Evolutionary conservation across 2,113 vertebrate genomes (phyloP), one percentile per base, ranked within the genome.

Genomic region (Pachycephala philippinensis): DNA sequence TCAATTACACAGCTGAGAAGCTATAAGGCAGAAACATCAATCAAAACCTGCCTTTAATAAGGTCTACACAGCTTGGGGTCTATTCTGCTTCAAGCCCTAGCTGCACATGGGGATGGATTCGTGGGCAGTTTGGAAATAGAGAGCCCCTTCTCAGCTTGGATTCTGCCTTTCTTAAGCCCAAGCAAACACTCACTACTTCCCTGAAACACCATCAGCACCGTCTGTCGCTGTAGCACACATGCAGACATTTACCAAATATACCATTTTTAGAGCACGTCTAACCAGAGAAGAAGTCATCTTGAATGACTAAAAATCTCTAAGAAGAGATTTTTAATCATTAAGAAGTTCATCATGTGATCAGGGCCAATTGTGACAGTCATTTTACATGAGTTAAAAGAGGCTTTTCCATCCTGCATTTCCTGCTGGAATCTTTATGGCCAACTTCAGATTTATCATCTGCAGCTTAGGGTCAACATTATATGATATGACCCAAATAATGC

Each of bases 341-440:
- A 90, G 96, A 92, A 81, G 81, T 77, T 95, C 83, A 96, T 72
- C 63, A 49, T 7, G 15, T 83, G 93, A 90, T 94, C 70, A 94
- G 91, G 84, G 76, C 44, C 59, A 91, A 35, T 91, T 82, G 92
- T 74, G 80, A 78, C 15, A 18, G 88, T 83, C 45, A 77, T 89
- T 96, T 95, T 64, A 86, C 35, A 75, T 26, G 80, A 88, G 42
- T 94, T 94, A 70, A 93, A 90, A 93, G 76, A 92, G 78, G 60
- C 33, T 69, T 86, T 94, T 90, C 89, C 75, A 61, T 91, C 90
- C 70, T 87, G 59, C 20, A 47, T 84, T 95, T 89, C 84, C 85
- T 97, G 60, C 63, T 77, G 65, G 93, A 96, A 96, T 93, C 75
- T 96, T 96, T 96, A 95, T 15, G 44, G 66, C 61, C 84, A 95